Base-by-base conservation (phyloP, 1,140 invertebrate genomes). In the Drosophila novamexicana region DNA sequence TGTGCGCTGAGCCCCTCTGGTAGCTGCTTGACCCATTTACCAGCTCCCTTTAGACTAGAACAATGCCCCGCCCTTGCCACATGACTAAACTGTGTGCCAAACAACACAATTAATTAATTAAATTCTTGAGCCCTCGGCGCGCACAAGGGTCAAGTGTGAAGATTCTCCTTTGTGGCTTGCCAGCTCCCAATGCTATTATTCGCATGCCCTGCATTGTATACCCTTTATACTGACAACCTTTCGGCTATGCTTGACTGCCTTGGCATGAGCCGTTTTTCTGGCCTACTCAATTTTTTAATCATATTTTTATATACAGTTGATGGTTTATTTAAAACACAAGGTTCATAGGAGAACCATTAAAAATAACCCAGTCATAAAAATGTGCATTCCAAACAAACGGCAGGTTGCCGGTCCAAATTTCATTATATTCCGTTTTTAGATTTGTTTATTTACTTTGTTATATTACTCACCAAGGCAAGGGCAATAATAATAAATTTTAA, bases 31-130 rank as follows among this genome's bases (percentile, higher is more conserved):
- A 88, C 83, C 79, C 65, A 86, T 50, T 69, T 86, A 39, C 7
- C 29, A 37, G 22, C 44, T 44, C 53, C 62, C 69, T 14, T 39
- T 14, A 22, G 34, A 18, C 44, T 40, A 34, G 63, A 45, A 22
- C 9, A 10, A 1, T 2, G 34, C n/a, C 29, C 16, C 64, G 8
- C 36, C 36, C 16, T 10, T 22, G 22, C 22, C n/a, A 34, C 39
- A 34, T n/a, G 49, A 54, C 53, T 63, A 73, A 59, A 52, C 61
- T 75, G 54, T 79, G 70, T 76, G 74, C 50, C 62, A 29, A 58
- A 67, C 70, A 88, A 70, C 66, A 76, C 76, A 89, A 83, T 88
- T 89, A 88, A 89, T 88, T 88, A 88, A 88, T 88, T 88, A 88
- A 88, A 80, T 89, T 89, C 79, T 88, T 80, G 50, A 65, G 79